Conservation (phyloP, 2,113 vertebrate genomes). For the Lasiurus cinereus region DNA sequence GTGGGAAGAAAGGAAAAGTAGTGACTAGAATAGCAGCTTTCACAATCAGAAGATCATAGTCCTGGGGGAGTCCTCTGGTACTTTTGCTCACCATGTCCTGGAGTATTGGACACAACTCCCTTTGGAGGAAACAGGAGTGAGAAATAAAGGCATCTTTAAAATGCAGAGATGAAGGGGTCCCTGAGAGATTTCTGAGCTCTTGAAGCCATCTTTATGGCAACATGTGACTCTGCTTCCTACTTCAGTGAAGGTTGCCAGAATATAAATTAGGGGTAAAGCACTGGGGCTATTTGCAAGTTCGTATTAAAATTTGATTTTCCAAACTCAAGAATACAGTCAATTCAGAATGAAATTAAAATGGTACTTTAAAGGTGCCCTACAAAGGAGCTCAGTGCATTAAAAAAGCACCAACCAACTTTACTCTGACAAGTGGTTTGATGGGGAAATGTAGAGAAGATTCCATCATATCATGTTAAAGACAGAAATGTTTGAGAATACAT, state of each 20-base stretch:
- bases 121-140: conserved; percentile 49
- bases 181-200: conserved; percentile 48
- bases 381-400: not conserved
- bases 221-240: conserved; percentile 42
- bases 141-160: conserved; percentile 55
- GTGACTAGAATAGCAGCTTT: not conserved
- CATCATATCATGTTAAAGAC: not conserved
- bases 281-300: conserved; percentile 13
- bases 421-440: not conserved
- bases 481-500: not conserved
- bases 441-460: not conserved
- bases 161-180: conserved; percentile 38
- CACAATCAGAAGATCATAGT: not conserved
- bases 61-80: not conserved
- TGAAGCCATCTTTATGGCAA: conserved; percentile 57
- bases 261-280: conserved; percentile 22
- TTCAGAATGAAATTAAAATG: conserved; percentile 40
- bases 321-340: conserved; percentile 36
- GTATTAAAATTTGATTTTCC: conserved; percentile 55
- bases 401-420: not conserved
- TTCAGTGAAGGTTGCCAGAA: conserved; percentile 21
- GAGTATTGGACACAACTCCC: not conserved
- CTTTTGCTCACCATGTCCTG: not conserved
- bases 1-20: not conserved
- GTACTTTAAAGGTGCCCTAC: conserved; percentile 10